These are phyloP conservation scores for Lordiphosa fenestrarum DNA, from an alignment of 2,888 invertebrate genomes.

Conservation along the genomic window DNA sequence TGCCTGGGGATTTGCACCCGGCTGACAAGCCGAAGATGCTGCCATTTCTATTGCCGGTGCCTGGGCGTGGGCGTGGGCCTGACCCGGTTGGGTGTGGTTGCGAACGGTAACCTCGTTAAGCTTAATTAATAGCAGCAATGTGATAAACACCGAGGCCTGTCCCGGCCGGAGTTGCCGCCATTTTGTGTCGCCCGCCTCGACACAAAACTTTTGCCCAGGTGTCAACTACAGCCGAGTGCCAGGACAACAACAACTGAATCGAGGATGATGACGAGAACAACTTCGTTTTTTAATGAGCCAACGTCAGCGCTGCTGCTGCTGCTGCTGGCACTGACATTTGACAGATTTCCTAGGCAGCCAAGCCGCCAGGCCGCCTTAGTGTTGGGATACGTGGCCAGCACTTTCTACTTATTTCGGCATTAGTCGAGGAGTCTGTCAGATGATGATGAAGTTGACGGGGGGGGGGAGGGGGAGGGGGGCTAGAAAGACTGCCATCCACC, in stretches of 20 bases:
- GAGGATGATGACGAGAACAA: slow-evolving; percentile 14
- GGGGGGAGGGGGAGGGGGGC: too few relatives aligned
- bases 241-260: slow-evolving; percentile 14
- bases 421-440: slow-evolving; percentile 20
- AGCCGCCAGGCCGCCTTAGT: slow-evolving; percentile 43
- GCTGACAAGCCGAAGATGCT: slow-evolving; percentile 43
- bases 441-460: too few relatives aligned
- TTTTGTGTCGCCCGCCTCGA: slow-evolving; percentile 47
- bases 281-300: slow-evolving; percentile 62
- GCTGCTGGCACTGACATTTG: slow-evolving; percentile 67
- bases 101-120: slow-evolving; percentile 81
- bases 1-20: slow-evolving; percentile 53
- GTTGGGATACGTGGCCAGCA: slow-evolving; percentile 9
- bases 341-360: slow-evolving; percentile 64
- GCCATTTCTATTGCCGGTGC: neutral
- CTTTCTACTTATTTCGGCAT: slow-evolving; percentile 52
- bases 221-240: slow-evolving; percentile 58
- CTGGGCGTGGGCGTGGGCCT: slow-evolving; percentile 1
- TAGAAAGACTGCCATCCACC: too few relatives aligned
- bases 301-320: slow-evolving; percentile 42
- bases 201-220: slow-evolving; percentile 56
- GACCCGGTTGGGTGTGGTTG: slow-evolving; percentile 66
- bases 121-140: slow-evolving; percentile 81
- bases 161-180: slow-evolving; percentile 50
- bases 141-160: slow-evolving; percentile 75